Evolutionary conservation across 2,797 vertebrate species (phyloP).

Genomic region (Aselliscus stoliczkanus): DNA sequence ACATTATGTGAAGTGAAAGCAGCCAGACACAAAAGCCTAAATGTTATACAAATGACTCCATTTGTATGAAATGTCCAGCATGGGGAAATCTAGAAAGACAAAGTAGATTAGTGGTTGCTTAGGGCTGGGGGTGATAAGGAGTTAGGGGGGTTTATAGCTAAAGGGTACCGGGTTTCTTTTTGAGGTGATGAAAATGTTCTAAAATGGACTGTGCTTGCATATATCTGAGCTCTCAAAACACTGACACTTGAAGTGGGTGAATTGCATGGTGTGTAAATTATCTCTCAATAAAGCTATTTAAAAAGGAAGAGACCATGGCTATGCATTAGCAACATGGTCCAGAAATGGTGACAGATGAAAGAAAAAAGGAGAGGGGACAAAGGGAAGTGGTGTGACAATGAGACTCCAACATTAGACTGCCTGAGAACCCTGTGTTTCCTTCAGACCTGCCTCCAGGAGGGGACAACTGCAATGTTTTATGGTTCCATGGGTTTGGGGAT

Average conservation of each 20-base stretch:
- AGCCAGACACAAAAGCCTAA: background rate
- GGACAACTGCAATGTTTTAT: no score
- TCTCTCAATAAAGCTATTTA: background rate
- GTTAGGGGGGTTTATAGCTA: background rate
- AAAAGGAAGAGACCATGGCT: background rate
- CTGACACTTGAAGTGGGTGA: background rate
- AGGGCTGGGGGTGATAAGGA: background rate
- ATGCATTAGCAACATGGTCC: background rate
- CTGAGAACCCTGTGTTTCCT: background rate
- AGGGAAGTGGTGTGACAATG: background rate
- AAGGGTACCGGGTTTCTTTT: background rate
- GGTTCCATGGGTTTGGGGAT: background rate
- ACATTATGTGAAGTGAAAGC: background rate
- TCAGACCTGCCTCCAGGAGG: no score
- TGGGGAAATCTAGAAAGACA: background rate
- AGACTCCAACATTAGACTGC: background rate
- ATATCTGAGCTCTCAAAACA: background rate
- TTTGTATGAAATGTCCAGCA: background rate
- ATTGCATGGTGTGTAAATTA: background rate
- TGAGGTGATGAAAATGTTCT: background rate
- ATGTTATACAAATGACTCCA: background rate
- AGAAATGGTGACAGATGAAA: background rate
- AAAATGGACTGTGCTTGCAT: background rate
- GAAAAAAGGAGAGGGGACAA: background rate
- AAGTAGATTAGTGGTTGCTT: background rate